phyloP scores from a whole-genome alignment of 2,888 invertebrate species.

The Cephonodes hylas region DNA sequence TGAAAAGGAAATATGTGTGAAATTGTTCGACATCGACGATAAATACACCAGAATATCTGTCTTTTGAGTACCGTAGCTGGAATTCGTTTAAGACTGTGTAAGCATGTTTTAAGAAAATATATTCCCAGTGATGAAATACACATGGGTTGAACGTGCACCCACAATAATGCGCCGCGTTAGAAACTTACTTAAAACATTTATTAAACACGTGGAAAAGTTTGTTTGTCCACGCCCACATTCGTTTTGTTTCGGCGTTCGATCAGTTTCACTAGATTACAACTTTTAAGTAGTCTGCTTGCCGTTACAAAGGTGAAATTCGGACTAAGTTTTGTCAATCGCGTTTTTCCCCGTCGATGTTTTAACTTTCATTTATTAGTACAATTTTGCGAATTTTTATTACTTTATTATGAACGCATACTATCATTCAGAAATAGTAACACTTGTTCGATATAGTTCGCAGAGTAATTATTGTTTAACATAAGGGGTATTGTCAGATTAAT shows the following conservation, averaged over 20 bases:
- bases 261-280: slow-evolving; percentile 1
- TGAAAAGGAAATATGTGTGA: too few species aligned
- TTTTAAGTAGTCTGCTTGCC: background rate
- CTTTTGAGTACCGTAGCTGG: too few species aligned
- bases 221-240: background rate
- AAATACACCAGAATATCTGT: too few species aligned
- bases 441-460: background rate
- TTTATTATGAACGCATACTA: background rate
- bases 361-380: background rate
- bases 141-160: background rate
- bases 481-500: background rate
- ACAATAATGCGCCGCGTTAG: background rate
- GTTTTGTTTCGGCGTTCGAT: background rate
- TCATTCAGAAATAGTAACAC: background rate
- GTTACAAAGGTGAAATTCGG: background rate
- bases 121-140: background rate
- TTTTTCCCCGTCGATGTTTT: background rate
- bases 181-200: background rate
- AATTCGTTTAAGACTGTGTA: background rate
- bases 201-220: background rate
- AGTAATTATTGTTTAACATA: background rate
- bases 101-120: background rate
- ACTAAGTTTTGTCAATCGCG: background rate
- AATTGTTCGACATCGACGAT: too few species aligned
- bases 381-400: background rate